Base-by-base conservation (phyloP, 2,113 vertebrate species). In the Poecile atricapillus region DNA sequence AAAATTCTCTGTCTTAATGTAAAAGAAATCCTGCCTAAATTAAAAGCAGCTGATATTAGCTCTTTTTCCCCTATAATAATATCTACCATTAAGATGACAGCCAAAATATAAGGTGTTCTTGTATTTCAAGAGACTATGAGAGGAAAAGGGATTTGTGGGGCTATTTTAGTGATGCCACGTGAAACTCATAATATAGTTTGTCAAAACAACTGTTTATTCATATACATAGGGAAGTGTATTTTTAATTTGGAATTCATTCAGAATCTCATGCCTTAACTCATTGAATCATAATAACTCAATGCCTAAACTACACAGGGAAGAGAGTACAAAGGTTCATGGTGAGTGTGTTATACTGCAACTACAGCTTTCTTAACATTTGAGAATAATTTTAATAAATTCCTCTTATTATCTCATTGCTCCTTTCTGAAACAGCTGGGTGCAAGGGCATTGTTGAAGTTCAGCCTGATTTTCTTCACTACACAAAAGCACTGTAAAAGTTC, bases 31-130 rank as follows among this genome's bases (percentile, higher is more conserved):
- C 81, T 90, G 69, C 69, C 33, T 83, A 90, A 90, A 93, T 96
- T 94, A 96, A 96, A 95, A 89, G 89, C 77, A 94, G 59, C 77
- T 97, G 77, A 89, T 97, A 97, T 97, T 97, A 96, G 85, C 62
- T 87, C 94, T 71, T 90, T 96, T 93, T 83, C 86, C n/a, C 27
- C n/a, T 62, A 90, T 55, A 96, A 86, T 89, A 80, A 91, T 81
- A 94, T 94, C 83, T 97, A 71, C 84, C 31, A 89, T 85, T 89
- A 88, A 70, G 60, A 63, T 81, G 91, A 93, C 75, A 92, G 35
- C 79, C 89, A 94, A 89, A 95, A 91, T 76, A 96, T 76, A 80
- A 95, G 94, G 90, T 82, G 70, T 69, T 95, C 53, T 92, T 91
- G 59, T 60, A 65, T 92, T 96, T 96, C 49, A 69, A 85, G 41